Conservation (phyloP, 2,113 vertebrate species). For the Chinchilla lanigera region DNA sequence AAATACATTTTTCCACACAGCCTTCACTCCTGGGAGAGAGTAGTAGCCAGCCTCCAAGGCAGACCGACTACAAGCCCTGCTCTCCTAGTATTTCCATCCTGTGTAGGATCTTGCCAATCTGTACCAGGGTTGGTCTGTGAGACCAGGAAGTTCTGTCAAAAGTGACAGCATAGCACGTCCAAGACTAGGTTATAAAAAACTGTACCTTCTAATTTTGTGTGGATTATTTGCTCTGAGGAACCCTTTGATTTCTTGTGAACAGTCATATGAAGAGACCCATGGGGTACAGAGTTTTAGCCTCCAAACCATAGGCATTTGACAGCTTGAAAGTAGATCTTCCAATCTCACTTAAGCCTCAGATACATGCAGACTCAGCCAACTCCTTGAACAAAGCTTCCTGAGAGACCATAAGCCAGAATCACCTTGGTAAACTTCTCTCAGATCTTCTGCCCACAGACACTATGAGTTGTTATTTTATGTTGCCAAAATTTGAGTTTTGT, state of each 20-base stretch:
- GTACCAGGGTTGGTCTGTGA: neutral
- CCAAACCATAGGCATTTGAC: neutral
- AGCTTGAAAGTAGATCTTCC: neutral
- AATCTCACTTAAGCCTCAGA: neutral
- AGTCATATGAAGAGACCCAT: neutral
- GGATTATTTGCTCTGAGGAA: neutral
- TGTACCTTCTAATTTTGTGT: neutral
- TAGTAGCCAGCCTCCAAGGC: neutral
- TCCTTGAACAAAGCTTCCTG: neutral
- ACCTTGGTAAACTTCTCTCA: neutral
- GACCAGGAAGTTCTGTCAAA: slow-evolving; percentile 13
- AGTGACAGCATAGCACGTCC: neutral
- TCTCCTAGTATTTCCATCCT: neutral
- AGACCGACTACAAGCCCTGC: neutral
- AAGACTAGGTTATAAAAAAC: slow-evolving; percentile 23
- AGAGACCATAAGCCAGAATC: slow-evolving; percentile 6
- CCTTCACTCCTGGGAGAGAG: neutral
- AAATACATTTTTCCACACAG: slow-evolving; percentile 41
- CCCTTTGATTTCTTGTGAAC: neutral
- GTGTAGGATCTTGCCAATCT: neutral
- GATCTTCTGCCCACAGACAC: slow-evolving; percentile 2
- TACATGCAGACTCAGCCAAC: neutral
- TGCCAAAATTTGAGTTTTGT: slow-evolving; percentile 23
- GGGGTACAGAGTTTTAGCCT: neutral
- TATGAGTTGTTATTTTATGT: slow-evolving; percentile 20